These are phyloP conservation scores for Acrocera orbiculus DNA, from an alignment of 2,888 invertebrate genomes.

Conservation along the genomic window DNA sequence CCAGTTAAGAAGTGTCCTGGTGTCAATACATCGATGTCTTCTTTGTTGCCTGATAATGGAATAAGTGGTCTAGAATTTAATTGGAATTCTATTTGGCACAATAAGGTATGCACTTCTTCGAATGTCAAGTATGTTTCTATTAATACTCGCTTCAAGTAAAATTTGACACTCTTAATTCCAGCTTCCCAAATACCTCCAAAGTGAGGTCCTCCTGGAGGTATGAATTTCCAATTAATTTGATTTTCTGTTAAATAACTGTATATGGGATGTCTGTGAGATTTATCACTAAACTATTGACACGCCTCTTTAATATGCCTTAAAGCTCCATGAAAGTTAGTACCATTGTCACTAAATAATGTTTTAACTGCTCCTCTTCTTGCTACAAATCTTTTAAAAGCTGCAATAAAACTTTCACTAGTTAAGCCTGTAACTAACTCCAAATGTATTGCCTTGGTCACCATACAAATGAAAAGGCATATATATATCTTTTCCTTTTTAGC, in stretches of 20 bases:
- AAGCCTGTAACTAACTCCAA: constrained; percentile 2
- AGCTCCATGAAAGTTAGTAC: constrained; percentile 3
- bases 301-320: constrained; percentile 8
- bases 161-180: constrained; percentile 2
- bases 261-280: not conserved
- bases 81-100: constrained; percentile 12
- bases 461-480: constrained; percentile 3
- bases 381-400: constrained; percentile 11
- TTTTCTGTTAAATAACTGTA: not conserved
- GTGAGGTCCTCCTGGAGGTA: constrained; percentile 1
- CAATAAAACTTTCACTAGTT: constrained; percentile 13
- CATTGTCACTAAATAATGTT: constrained; percentile 2
- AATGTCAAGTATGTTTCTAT: not conserved
- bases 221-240: constrained; percentile 14
- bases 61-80: constrained; percentile 1
- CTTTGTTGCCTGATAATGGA: not conserved
- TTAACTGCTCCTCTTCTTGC: not conserved
- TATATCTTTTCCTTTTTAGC: constrained; percentile 1
- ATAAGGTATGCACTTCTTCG: constrained; percentile 15
- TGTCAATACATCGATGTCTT: constrained; percentile 1
- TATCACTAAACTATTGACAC: not conserved
- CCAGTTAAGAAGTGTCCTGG: constrained; percentile 4
- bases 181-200: constrained; percentile 6
- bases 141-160: not conserved
- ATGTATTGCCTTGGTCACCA: constrained; percentile 3